phyloP scores from a whole-genome alignment of 2,113 vertebrate species.

The Prolemur simus region DNA sequence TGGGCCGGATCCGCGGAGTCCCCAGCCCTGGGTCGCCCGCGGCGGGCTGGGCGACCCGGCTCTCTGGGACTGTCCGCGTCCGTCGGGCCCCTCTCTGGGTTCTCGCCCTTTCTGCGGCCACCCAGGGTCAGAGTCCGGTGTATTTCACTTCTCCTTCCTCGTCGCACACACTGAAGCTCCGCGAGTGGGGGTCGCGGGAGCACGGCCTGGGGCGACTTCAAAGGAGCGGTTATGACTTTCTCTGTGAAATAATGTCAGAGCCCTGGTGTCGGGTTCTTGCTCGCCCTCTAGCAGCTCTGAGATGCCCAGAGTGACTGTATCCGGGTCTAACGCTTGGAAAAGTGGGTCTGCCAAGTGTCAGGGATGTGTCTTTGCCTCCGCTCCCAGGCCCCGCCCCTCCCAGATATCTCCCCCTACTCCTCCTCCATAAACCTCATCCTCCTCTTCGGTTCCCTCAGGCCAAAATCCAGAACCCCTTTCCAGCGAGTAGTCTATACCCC shows the following conservation, averaged over 20 bases:
- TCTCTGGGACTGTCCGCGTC: not conserved
- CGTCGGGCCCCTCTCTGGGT: not conserved
- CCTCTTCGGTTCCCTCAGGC: not conserved
- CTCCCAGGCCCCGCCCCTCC: rapidly evolving
- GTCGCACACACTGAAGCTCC: not conserved
- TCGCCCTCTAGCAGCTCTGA: not conserved
- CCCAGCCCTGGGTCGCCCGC: not conserved
- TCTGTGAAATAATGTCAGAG: not conserved
- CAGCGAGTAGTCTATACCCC: not conserved
- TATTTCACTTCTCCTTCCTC: rapidly evolving
- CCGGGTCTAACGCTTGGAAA: not conserved
- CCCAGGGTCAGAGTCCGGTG: rapidly evolving
- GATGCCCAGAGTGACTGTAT: not conserved
- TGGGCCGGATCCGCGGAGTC: not conserved
- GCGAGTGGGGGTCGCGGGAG: not conserved
- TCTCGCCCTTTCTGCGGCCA: not conserved
- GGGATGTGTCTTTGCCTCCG: rapidly evolving
- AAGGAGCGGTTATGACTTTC: not conserved
- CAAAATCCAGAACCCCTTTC: not conserved
- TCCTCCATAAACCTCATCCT: not conserved
- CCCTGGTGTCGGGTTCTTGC: rapidly evolving
- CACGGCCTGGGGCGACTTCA: not conserved
- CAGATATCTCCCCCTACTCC: not conserved
- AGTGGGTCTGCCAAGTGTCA: not conserved
- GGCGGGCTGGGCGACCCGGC: not conserved